Evolutionary conservation across 1,140 invertebrate species (phyloP).

Genomic region (Drosophila insularis): DNA sequence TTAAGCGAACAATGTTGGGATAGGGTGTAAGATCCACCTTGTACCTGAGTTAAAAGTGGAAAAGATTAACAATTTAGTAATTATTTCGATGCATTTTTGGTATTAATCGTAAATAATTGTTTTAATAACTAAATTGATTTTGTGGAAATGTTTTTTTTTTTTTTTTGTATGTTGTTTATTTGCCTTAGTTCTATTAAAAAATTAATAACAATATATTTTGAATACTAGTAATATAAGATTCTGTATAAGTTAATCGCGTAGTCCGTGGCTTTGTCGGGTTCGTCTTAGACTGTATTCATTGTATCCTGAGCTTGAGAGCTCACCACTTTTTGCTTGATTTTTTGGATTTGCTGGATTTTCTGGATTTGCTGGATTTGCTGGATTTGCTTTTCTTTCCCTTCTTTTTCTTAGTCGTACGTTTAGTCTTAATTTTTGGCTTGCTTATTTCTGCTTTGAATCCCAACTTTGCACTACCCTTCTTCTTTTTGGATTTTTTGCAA

Average conservation of each 20-base stretch:
- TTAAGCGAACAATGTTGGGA: constrained; percentile 92
- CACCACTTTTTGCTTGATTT: not conserved
- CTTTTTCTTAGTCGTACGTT: not conserved
- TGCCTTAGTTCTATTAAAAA: not conserved
- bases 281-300: not conserved
- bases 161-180: not conserved
- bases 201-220: not conserved
- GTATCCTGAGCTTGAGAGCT: not conserved
- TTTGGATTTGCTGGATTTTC: not conserved
- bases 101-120: not conserved
- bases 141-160: not conserved
- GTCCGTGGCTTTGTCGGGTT: not conserved
- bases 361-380: not conserved
- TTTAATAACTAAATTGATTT: not conserved
- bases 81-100: too few relatives aligned
- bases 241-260: not conserved
- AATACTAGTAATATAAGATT: not conserved
- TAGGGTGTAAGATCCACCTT: constrained; percentile 93
- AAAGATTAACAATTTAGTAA: not conserved
- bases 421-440: not conserved
- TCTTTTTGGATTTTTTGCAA: not conserved
- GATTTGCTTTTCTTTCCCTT: not conserved
- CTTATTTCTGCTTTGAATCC: not conserved
- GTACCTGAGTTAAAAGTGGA: constrained; percentile 85
- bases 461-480: not conserved